Evolutionary conservation across 2,113 vertebrate genomes (phyloP).

Genomic region (Myotis yumanensis): DNA sequence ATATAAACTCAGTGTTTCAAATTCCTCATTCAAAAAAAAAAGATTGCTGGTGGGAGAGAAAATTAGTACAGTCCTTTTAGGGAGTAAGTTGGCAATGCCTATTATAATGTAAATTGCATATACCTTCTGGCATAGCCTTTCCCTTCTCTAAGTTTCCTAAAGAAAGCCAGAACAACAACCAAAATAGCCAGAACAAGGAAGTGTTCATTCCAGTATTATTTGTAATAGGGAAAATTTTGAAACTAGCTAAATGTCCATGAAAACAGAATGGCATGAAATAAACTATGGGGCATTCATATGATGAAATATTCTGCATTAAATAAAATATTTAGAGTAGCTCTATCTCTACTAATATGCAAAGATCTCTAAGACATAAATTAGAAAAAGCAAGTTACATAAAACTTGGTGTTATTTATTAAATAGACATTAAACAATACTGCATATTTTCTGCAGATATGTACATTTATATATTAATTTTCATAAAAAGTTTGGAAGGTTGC

Average conservation of each 20-base stretch:
- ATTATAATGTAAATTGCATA: background rate
- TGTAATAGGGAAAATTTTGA: background rate
- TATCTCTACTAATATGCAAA: background rate
- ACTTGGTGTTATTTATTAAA: background rate
- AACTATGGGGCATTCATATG: background rate
- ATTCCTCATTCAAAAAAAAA: constrained; percentile 44
- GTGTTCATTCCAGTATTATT: background rate
- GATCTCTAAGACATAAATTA: background rate
- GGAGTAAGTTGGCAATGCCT: background rate
- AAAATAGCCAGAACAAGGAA: background rate
- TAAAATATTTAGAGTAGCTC: background rate
- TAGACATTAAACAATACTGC: background rate
- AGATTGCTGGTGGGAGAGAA: background rate
- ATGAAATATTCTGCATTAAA: background rate
- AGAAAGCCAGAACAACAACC: background rate
- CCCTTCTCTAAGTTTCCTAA: background rate
- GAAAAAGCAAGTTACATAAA: background rate
- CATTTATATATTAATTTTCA: background rate
- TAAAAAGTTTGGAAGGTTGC: background rate
- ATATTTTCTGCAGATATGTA: background rate
- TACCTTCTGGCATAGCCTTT: background rate
- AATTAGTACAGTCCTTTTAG: background rate
- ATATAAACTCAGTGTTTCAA: background rate
- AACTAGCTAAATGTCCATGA: background rate
- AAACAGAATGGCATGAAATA: background rate